Percentiles rank a stretch among this genome's conserved stretches.
Conservation (phyloP, 2,797 vertebrate species). For the Prionace glauca region DNA sequence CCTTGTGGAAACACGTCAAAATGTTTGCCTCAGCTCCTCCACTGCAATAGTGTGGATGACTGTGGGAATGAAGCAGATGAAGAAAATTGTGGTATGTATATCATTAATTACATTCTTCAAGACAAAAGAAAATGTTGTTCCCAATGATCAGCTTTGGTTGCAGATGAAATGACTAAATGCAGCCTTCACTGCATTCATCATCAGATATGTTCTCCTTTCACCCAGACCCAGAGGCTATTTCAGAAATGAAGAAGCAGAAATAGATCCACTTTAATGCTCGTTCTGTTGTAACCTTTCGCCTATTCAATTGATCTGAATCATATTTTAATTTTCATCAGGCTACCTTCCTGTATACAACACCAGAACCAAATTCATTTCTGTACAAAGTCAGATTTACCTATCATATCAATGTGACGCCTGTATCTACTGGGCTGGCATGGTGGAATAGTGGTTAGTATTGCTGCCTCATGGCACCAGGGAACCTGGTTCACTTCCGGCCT, state of each 20-base stretch:
- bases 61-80: conserved; percentile 85
- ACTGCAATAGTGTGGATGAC: conserved; percentile 87
- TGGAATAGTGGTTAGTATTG: no score
- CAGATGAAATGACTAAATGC: neutral
- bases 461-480: no score
- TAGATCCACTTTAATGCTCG: neutral
- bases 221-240: neutral
- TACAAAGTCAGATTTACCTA: no score
- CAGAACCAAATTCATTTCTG: no score
- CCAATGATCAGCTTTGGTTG: neutral
- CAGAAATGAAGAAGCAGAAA: neutral
- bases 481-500: no score
- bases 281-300: neutral
- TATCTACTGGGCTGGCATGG: no score
- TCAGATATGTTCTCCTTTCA: neutral
- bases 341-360: neutral
- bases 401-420: no score
- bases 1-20: conserved; percentile 82
- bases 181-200: neutral
- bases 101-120: neutral
- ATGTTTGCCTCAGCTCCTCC: conserved; percentile 84
- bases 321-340: neutral
- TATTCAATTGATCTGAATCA: neutral
- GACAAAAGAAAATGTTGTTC: neutral
- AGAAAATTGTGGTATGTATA: conserved; percentile 81